Percentiles rank a stretch among this genome's conserved stretches.
phyloP scores from a whole-genome alignment of 2,113 vertebrate genomes.

The Holacanthus passer region DNA sequence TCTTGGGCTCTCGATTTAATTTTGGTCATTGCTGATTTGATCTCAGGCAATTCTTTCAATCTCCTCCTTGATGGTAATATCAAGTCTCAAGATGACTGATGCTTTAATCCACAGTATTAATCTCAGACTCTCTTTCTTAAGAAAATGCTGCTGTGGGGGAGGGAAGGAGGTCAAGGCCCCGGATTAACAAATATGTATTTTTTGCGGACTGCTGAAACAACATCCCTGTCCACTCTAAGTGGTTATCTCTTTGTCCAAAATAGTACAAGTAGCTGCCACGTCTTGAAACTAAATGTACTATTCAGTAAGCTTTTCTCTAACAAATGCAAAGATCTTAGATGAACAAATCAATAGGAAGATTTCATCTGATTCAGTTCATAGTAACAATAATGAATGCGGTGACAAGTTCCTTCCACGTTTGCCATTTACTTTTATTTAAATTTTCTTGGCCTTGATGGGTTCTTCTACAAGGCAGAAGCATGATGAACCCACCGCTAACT shows the following conservation, averaged over 20 bases:
- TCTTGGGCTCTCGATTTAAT: slow-evolving; percentile 89
- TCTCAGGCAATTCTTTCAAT: slow-evolving; percentile 85
- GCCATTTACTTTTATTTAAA: slow-evolving; percentile 91
- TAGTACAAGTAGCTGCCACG: not conserved
- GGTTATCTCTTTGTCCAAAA: slow-evolving; percentile 2
- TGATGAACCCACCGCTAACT: slow-evolving; percentile 86
- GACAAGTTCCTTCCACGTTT: slow-evolving; percentile 74
- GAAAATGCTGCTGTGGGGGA: slow-evolving; percentile 50
- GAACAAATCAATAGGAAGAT: no score
- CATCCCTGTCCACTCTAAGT: not conserved
- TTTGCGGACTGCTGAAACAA: slow-evolving; percentile 40
- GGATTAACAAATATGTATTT: slow-evolving; percentile 77
- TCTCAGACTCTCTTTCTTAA: slow-evolving; percentile 75
- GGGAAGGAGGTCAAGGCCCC: slow-evolving; percentile 24
- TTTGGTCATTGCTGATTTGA: slow-evolving; percentile 85
- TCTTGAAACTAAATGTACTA: not conserved
- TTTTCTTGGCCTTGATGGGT: slow-evolving; percentile 87
- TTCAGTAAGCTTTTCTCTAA: not conserved
- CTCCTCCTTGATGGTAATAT: slow-evolving; percentile 87
- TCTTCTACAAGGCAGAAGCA: slow-evolving; percentile 91
- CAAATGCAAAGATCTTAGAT: not conserved
- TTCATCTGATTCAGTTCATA: not conserved
- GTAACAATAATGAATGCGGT: not conserved
- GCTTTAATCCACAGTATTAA: slow-evolving; percentile 83
- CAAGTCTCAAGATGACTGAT: slow-evolving; percentile 75